Conservation (phyloP, 2,797 vertebrate genomes). For the Psittacula echo region DNA sequence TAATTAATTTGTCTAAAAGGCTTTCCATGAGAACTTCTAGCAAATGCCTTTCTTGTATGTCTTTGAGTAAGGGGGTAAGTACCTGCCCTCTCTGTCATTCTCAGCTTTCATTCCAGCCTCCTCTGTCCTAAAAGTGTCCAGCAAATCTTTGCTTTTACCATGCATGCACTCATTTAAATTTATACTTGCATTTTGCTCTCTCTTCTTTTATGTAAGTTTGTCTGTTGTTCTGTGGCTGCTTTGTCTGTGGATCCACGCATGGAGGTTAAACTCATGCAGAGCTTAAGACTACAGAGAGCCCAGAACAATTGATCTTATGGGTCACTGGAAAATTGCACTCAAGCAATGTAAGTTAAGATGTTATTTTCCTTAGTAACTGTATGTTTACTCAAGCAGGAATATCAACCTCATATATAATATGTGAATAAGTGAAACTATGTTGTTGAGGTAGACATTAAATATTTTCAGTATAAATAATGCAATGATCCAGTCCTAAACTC, state of each 20-base stretch:
- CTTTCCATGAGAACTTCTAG: slow-evolving; percentile 77
- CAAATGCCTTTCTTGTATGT: slow-evolving; percentile 64
- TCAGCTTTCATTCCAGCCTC: slow-evolving; percentile 25
- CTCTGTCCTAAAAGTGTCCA: slow-evolving; percentile 24
- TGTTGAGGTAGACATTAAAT: slow-evolving; percentile 7
- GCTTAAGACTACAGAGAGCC: background rate
- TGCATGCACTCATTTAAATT: background rate
- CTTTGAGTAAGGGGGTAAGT: slow-evolving; percentile 57
- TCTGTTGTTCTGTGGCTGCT: background rate
- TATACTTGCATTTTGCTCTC: background rate
- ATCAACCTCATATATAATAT: background rate
- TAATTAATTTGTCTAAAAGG: slow-evolving; percentile 84
- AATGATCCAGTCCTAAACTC: background rate
- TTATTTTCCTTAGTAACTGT: slow-evolving; percentile 22
- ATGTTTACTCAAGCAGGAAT: slow-evolving; percentile 18
- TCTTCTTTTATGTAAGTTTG: background rate
- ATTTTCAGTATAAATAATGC: slow-evolving; percentile 33
- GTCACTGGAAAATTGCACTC: background rate
- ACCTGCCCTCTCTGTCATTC: slow-evolving; percentile 39
- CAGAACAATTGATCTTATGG: background rate
- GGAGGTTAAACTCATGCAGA: background rate
- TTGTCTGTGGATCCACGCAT: background rate
- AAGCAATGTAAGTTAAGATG: background rate
- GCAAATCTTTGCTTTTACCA: background rate
- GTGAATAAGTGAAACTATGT: background rate